Percentiles rank a stretch among this genome's conserved stretches.
Evolutionary conservation across 2,888 invertebrate species (phyloP).

Genomic region (Strigamia maritima): DNA sequence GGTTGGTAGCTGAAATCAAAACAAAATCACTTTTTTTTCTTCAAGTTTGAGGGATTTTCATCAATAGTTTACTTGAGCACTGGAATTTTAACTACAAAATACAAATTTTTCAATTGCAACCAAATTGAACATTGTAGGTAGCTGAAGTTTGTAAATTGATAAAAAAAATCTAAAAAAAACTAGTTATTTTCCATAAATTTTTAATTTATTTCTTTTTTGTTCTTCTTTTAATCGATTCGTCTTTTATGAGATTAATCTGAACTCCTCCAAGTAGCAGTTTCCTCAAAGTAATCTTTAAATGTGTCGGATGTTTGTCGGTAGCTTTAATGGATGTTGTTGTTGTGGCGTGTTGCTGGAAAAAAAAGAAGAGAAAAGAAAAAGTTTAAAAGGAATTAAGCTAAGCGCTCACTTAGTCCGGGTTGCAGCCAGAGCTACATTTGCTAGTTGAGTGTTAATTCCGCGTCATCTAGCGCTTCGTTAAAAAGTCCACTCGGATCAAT

Average conservation of each 20-base stretch:
- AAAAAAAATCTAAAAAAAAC: too few relatives aligned
- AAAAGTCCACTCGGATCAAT: neutral
- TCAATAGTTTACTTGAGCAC: too few relatives aligned
- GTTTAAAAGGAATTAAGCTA: neutral
- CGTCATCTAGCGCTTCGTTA: neutral
- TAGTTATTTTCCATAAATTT: neutral
- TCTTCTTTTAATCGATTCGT: neutral
- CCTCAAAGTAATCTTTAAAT: neutral
- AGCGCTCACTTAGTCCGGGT: neutral
- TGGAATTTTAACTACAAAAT: too few relatives aligned
- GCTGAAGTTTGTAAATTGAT: too few relatives aligned
- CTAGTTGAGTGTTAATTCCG: neutral
- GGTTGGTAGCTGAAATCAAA: too few relatives aligned
- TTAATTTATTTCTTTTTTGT: neutral
- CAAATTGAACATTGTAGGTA: too few relatives aligned
- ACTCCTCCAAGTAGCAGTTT: neutral
- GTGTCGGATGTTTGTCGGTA: neutral
- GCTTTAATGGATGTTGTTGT: neutral
- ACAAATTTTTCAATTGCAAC: too few relatives aligned
- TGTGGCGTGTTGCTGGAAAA: neutral
- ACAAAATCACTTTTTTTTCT: too few relatives aligned
- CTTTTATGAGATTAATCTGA: neutral
- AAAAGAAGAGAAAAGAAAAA: neutral
- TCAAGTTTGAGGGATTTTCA: too few relatives aligned
- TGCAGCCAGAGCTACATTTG: neutral